Percentiles rank a stretch among this genome's conserved stretches.
Conservation (phyloP, 2,797 vertebrate species). For the Sus cebifrons region DNA sequence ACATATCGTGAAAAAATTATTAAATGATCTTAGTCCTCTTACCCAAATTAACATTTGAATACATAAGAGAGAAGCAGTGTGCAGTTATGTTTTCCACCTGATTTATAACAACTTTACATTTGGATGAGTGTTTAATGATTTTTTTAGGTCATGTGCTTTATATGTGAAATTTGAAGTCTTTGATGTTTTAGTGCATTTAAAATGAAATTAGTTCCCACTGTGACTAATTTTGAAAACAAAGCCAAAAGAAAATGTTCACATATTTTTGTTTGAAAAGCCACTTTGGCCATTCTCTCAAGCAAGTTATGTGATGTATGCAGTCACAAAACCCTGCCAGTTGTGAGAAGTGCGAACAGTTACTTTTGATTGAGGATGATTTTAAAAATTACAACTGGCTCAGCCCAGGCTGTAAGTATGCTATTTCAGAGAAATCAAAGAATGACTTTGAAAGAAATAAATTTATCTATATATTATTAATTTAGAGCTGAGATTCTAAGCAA, state of each 20-base stretch:
- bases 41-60: conserved; percentile 38
- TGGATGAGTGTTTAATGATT: conserved; percentile 27
- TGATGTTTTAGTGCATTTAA: conserved; percentile 83
- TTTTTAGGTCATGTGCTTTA: conserved; percentile 30
- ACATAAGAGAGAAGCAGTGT: neutral
- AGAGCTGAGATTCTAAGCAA: neutral
- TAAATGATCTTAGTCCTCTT: neutral
- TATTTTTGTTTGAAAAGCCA: conserved; percentile 74
- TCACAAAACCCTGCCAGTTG: conserved; percentile 61
- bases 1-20: conserved; percentile 5
- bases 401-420: neutral
- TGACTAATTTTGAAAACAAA: conserved; percentile 86
- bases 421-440: neutral
- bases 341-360: neutral
- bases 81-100: neutral
- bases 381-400: neutral
- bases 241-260: conserved; percentile 69
- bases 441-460: neutral
- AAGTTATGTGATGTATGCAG: conserved; percentile 72
- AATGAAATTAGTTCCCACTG: conserved; percentile 75
- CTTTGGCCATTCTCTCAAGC: conserved; percentile 76
- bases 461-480: neutral
- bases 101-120: conserved; percentile 25
- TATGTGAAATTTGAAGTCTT: conserved; percentile 71
- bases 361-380: conserved; percentile 14